A percentile compares a stretch with the other conserved stretches of the same genome.
These are phyloP conservation scores for Narcine bancroftii DNA, from an alignment of 2,113 vertebrate genomes.

Conservation along the genomic window DNA sequence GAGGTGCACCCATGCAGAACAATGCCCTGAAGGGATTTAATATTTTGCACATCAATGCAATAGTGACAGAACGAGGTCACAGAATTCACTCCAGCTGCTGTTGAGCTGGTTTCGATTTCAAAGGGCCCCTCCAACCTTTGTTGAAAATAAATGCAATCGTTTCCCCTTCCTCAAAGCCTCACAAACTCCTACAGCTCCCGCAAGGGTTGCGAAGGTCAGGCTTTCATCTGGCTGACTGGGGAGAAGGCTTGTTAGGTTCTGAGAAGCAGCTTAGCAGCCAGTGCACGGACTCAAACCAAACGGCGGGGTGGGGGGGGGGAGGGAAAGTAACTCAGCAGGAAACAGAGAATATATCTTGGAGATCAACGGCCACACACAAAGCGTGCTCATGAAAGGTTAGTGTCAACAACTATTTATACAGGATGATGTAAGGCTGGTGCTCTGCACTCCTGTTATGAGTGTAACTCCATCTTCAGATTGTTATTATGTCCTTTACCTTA, in stretches of 20 bases:
- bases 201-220: slow-evolving; percentile 47
- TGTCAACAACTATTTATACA: neutral
- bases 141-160: slow-evolving; percentile 44
- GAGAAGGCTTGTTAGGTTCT: slow-evolving; percentile 46
- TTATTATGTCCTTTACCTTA: neutral
- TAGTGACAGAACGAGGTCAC: accelerated
- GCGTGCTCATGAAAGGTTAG: slow-evolving; percentile 17
- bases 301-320: too few species aligned
- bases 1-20: neutral
- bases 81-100: slow-evolving; percentile 43
- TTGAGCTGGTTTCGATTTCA: slow-evolving; percentile 49
- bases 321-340: neutral
- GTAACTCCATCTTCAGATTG: neutral
- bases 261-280: slow-evolving; percentile 51
- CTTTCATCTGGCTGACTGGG: slow-evolving; percentile 50
- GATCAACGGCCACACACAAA: slow-evolving; percentile 32
- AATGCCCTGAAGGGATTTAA: neutral
- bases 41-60: neutral
- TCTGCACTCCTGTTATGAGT: neutral
- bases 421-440: slow-evolving; percentile 16
- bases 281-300: neutral
- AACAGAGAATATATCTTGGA: neutral
- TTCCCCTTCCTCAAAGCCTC: slow-evolving; percentile 45
- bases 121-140: slow-evolving; percentile 45
- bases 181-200: slow-evolving; percentile 44